phyloP scores from a whole-genome alignment of 2,797 vertebrate genomes.

The Remorina albescens region DNA sequence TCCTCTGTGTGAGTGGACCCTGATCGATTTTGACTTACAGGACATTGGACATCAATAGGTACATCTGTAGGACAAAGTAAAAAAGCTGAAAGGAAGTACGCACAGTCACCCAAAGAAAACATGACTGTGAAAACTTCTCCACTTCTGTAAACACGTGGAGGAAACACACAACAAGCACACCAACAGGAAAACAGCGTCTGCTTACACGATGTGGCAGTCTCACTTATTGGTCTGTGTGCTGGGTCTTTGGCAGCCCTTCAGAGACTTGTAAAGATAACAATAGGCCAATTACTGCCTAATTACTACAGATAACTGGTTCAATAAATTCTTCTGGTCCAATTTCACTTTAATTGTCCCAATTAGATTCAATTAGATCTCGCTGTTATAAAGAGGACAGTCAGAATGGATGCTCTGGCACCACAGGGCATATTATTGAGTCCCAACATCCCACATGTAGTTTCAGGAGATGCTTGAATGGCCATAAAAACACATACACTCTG shows the following conservation, averaged over 20 bases:
- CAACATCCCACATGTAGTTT: constrained; percentile 64
- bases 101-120: not conserved
- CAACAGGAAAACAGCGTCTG: not conserved
- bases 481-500: constrained; percentile 24
- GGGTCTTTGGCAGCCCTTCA: constrained; percentile 55
- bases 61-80: constrained; percentile 10
- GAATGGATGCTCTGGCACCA: constrained; percentile 51
- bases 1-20: constrained; percentile 16
- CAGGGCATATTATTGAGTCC: constrained; percentile 55
- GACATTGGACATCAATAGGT: constrained; percentile 23
- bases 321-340: constrained; percentile 78
- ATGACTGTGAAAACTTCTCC: not conserved
- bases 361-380: constrained; percentile 78
- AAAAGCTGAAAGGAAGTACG: not conserved
- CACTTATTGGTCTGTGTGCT: constrained; percentile 46
- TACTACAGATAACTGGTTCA: constrained; percentile 79
- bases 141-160: not conserved
- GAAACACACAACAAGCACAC: not conserved
- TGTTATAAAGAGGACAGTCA: constrained; percentile 52
- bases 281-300: constrained; percentile 78
- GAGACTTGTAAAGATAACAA: constrained; percentile 76
- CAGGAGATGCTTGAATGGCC: constrained; percentile 33
- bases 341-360: constrained; percentile 82
- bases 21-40: constrained; percentile 39
- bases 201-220: constrained; percentile 30